Evolutionary conservation across 2,888 invertebrate species (phyloP), one percentile per base, ranked within the genome.

Genomic region (Sympetrum striolatum): DNA sequence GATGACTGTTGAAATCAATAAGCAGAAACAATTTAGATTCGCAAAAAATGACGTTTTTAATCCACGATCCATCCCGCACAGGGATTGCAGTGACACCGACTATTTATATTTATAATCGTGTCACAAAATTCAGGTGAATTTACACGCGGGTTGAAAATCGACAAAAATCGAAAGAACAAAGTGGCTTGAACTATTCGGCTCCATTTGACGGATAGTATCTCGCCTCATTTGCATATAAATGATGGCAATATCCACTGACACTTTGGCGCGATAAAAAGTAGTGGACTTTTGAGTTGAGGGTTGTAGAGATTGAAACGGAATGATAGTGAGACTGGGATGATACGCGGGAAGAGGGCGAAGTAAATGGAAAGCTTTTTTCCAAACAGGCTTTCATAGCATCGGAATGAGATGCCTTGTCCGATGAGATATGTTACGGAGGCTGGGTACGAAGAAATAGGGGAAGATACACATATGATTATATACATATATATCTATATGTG

Each of bases 201-300:
- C 60, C 86, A 86, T 53, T 86, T 60, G 60, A 86, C n/a, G 86
- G 86, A 58, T 60, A 86, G 64, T 86, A 35, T 86, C 86, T 60
- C 15, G 64, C 22, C 60, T 86, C 86, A 86, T 86, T 86, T 86
- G 64, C 86, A 86, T 86, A 86, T 60, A 86, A 86, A 86, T 86
- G 86, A 86, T 53, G 86, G 86, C 86, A 60, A 86, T 86, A 86
- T 35, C 25, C 39, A 60, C 58, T 86, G 86, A 86, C 86, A 86
- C 86, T 86, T 60, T 58, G 58, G 39, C 60, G 58, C 86, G 86
- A 86, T 86, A 86, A 86, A 86, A 86, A 60, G 60, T 60, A 86
- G 82, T 58, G 58, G 86, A 73, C 0, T 73, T 73, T 73, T 73
- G 73, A 73, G 73, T 73, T 73, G 73, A 73, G 73, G 73, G 73